Base-by-base conservation (phyloP, 2,113 vertebrate genomes). In the Odobenus rosmarus region DNA sequence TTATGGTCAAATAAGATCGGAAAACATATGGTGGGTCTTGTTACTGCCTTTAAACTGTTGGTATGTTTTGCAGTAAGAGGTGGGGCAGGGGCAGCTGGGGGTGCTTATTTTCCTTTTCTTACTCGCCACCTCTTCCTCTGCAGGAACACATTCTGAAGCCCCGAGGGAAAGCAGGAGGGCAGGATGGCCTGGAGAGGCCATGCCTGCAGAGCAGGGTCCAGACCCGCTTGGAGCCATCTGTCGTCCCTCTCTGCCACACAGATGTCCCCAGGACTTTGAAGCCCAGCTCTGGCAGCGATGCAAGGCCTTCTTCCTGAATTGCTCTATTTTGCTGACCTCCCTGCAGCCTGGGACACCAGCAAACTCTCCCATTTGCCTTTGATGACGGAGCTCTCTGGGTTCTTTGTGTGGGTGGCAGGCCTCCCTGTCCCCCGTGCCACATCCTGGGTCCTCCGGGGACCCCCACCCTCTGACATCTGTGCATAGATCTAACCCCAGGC, bases 31-130 rank as follows among this genome's bases (percentile, higher is more conserved):
- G 3, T 49, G 39, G 55, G 12, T 77, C 28, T 33, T 61, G 28
- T n/a, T 1, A n/a, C 4, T 4, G 1, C 59, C 28, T n/a, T 14
- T 12, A 18, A 61, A 46, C 23, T 4, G 15, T 49, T 3, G 33
- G 23, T 36, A 3, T 5, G 33, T 12, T 39, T 82, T 24, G 18
- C 1, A 12, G 33, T 23, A 4, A 18, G 1, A 7, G 0, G 1
- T 7, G n/a, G 16, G 26, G 6, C 19, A 3, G 0, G 14, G 8
- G 31, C 3, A 36, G 8, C 11, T 24, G 39, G 71, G 3, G 8
- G 13, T 6, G 36, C 0, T 33, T 53, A 13, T 46, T 62, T 2
- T 16, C 15, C 19, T 59, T 33, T 15, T 33, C 36, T 49, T 16
- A 26, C 46, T 7, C 13, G 31, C 31, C 12, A 7, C 4, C 5